These are phyloP conservation scores for Empis stercorea DNA, from an alignment of 2,888 invertebrate species.

Conservation along the genomic window DNA sequence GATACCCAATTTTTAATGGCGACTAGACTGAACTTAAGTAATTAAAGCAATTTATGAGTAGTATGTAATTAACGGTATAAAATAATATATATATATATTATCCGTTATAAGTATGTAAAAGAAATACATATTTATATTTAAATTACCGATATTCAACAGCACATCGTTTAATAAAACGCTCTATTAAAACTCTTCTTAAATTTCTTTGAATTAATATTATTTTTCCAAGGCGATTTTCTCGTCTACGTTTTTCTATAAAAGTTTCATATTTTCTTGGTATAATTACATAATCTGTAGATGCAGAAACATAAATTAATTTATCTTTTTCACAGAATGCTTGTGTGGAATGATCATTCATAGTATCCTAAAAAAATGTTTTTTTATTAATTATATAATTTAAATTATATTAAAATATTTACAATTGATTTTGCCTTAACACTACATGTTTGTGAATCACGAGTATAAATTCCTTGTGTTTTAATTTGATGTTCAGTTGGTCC, in stretches of 20 bases:
- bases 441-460: constrained; percentile 54
- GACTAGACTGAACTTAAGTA: no score
- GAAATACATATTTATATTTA: no score
- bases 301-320: constrained; percentile 40
- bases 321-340: constrained; percentile 31
- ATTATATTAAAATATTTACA: no score
- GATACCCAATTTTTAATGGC: no score
- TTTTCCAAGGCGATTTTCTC: constrained; percentile 44
- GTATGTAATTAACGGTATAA: no score
- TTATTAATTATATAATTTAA: neutral
- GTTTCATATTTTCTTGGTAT: constrained; percentile 50
- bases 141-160: constrained; percentile 39
- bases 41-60: no score
- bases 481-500: constrained; percentile 29
- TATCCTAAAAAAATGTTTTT: constrained; percentile 20
- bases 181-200: constrained; percentile 30
- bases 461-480: constrained; percentile 20
- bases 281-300: constrained; percentile 47
- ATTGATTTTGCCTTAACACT: constrained; percentile 27
- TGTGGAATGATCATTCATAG: constrained; percentile 27
- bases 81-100: no score
- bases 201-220: constrained; percentile 51
- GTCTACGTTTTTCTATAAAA: constrained; percentile 45
- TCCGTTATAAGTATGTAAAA: no score
- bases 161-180: constrained; percentile 38